These are phyloP conservation scores for Nomia melanderi DNA, from an alignment of 1,140 invertebrate species.

Conservation along the genomic window DNA sequence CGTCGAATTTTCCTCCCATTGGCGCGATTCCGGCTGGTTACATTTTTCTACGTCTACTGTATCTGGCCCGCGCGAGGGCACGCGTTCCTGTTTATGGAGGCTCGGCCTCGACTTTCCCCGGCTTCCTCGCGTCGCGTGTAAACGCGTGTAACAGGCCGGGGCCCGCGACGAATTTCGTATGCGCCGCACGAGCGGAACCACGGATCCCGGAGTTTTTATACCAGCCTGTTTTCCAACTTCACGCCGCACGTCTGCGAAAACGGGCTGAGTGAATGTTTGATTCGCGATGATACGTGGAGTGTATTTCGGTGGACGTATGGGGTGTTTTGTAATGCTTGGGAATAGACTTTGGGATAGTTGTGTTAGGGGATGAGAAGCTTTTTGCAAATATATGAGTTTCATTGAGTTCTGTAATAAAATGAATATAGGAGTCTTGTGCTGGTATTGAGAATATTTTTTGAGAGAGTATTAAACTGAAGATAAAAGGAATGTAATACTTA, in stretches of 20 bases:
- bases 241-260: not conserved
- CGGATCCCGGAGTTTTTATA: not conserved
- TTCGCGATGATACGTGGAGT: no score
- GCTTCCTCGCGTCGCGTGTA: constrained; percentile 8
- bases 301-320: no score
- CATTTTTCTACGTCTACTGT: constrained; percentile 6
- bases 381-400: no score
- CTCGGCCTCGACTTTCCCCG: constrained; percentile 18
- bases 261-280: not conserved
- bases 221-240: not conserved
- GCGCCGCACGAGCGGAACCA: not conserved
- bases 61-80: not conserved
- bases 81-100: constrained; percentile 2
- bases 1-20: constrained; percentile 34
- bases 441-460: no score
- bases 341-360: no score
- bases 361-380: no score
- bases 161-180: constrained; percentile 18
- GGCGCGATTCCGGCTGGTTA: constrained; percentile 52
- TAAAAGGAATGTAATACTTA: no score
- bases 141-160: constrained; percentile 24
- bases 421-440: no score
- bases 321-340: no score
- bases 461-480: no score
- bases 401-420: no score